Conservation (phyloP, 2,888 invertebrate species). For the Eilema depressum region DNA sequence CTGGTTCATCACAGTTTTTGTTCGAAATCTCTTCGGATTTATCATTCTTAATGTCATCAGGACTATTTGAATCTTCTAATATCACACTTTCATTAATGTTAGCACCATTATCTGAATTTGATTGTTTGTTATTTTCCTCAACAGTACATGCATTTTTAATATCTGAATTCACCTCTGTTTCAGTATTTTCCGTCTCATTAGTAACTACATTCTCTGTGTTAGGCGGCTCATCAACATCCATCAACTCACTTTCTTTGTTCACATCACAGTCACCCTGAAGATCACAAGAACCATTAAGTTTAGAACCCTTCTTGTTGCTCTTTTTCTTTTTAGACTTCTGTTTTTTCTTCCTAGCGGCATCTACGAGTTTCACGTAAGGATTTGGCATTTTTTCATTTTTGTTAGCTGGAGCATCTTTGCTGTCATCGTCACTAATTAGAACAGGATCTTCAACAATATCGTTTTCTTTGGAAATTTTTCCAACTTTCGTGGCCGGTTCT, state of each 20-base stretch:
- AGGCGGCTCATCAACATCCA: constrained; percentile 64
- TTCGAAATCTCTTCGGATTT: constrained; percentile 15
- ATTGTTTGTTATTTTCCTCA: not conserved
- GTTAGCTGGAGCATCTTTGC: constrained; percentile 55
- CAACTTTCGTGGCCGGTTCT: constrained; percentile 72
- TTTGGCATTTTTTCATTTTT: constrained; percentile 64
- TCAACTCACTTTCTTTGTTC: constrained; percentile 53
- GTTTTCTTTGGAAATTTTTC: constrained; percentile 78
- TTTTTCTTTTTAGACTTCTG: constrained; percentile 71
- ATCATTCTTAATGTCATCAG: constrained; percentile 27
- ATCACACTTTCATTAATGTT: constrained; percentile 40
- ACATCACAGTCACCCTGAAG: constrained; percentile 40
- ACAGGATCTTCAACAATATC: constrained; percentile 64
- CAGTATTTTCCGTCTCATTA: constrained; percentile 30
- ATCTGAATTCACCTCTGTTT: not conserved
- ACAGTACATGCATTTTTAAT: not conserved
- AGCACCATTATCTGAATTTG: constrained; percentile 25
- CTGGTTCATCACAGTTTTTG: constrained; percentile 15
- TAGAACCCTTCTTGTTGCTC: constrained; percentile 47
- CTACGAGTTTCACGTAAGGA: constrained; percentile 79
- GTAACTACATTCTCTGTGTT: constrained; percentile 29
- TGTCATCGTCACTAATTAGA: constrained; percentile 79
- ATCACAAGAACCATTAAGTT: constrained; percentile 38
- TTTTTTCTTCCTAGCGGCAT: constrained; percentile 78
- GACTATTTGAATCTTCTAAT: constrained; percentile 57